These are phyloP conservation scores for Heteronetta atricapilla DNA, from an alignment of 2,113 vertebrate species.

Conservation along the genomic window DNA sequence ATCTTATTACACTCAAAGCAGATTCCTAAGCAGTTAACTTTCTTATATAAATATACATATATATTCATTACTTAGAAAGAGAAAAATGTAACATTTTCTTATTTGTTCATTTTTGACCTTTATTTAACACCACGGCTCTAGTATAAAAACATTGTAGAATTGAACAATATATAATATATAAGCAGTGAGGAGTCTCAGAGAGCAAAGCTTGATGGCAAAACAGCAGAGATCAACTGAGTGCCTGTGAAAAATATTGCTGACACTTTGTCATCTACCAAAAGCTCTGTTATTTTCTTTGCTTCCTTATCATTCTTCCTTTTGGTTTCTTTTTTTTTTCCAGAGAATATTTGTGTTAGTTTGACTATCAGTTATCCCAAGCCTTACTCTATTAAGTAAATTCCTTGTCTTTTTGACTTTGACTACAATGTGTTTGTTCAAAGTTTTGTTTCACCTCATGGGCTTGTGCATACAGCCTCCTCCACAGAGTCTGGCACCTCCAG, in stretches of 20 bases:
- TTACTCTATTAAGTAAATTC: neutral
- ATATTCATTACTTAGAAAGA: neutral
- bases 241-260: neutral
- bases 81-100: neutral
- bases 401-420: neutral
- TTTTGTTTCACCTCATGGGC: neutral
- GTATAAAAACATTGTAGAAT: neutral
- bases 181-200: neutral
- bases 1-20: neutral
- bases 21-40: neutral
- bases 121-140: neutral
- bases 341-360: neutral
- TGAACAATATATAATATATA: neutral
- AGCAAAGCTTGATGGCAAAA: neutral
- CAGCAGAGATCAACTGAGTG: neutral
- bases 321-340: neutral
- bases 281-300: neutral
- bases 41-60: neutral
- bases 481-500: neutral
- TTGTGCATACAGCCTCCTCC: neutral
- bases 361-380: neutral
- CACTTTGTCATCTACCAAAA: neutral
- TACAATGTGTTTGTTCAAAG: neutral
- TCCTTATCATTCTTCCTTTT: neutral
- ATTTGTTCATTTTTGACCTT: neutral